These are phyloP conservation scores for Cichladusa arquata DNA, from an alignment of 2,113 vertebrate species.

Conservation along the genomic window DNA sequence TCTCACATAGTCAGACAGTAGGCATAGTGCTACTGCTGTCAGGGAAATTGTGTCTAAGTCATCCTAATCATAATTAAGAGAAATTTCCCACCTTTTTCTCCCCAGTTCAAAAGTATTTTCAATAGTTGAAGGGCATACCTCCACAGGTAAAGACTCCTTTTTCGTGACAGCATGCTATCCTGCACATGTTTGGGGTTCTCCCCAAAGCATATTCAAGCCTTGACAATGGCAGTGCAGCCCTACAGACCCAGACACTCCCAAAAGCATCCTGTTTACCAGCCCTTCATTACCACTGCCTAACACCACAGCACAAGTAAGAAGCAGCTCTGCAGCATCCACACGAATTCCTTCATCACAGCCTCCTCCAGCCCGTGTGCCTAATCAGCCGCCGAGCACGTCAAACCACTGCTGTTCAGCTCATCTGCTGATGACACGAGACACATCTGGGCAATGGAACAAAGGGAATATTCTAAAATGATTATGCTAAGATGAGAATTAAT, in stretches of 20 bases:
- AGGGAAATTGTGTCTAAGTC: neutral
- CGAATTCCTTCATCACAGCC: neutral
- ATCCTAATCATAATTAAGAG: neutral
- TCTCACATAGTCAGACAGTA: neutral
- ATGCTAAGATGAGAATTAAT: slow-evolving; percentile 63
- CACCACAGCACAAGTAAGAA: neutral
- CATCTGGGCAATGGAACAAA: slow-evolving; percentile 65
- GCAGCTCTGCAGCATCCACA: neutral
- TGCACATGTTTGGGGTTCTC: neutral
- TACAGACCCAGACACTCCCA: neutral
- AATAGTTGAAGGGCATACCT: neutral
- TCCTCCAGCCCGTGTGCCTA: neutral
- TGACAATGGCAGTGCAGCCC: neutral
- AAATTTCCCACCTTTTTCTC: neutral
- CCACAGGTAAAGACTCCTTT: neutral
- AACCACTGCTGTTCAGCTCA: slow-evolving; percentile 61
- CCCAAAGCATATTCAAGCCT: neutral
- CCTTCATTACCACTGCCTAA: neutral
- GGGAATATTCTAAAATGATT: slow-evolving; percentile 60
- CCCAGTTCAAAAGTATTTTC: neutral
- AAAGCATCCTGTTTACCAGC: neutral
- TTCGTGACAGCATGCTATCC: neutral
- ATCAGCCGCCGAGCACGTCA: slow-evolving; percentile 35
- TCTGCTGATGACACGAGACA: slow-evolving; percentile 51
- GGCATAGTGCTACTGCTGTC: neutral